Evolutionary conservation across 2,113 vertebrate species (phyloP).

Genomic region (Hydrolagus affinis): DNA sequence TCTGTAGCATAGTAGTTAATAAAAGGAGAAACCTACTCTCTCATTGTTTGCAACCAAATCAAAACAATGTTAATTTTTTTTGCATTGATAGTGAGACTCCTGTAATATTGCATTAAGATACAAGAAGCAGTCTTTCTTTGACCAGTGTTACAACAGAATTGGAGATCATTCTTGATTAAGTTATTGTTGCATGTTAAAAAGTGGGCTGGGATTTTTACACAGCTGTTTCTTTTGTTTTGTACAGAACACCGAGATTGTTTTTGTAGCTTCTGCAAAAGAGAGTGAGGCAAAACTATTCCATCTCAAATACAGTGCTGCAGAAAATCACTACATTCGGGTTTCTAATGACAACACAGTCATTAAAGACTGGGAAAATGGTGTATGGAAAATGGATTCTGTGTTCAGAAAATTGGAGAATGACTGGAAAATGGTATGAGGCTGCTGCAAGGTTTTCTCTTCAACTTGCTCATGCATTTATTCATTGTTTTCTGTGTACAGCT

Average conservation of each 20-base stretch:
- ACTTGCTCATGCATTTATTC: not conserved
- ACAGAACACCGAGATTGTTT: slow-evolving; percentile 60
- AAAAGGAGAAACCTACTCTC: no score
- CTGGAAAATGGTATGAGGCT: slow-evolving; percentile 80
- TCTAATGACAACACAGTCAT: slow-evolving; percentile 64
- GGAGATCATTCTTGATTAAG: no score
- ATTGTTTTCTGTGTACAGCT: not conserved
- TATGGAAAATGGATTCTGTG: slow-evolving; percentile 71
- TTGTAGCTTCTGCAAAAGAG: slow-evolving; percentile 75
- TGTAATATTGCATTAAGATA: no score
- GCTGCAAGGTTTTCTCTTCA: not conserved
- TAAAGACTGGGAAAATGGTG: slow-evolving; percentile 70
- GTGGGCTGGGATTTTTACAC: not conserved
- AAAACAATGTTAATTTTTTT: no score
- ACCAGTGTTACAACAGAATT: no score
- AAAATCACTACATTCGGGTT: slow-evolving; percentile 70
- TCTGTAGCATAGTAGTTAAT: no score
- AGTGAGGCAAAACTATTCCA: slow-evolving; percentile 65
- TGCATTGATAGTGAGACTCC: no score
- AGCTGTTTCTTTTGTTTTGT: slow-evolving; percentile 42
- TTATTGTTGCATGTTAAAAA: no score
- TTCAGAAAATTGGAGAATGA: slow-evolving; percentile 83
- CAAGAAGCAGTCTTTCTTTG: no score
- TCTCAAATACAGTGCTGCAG: slow-evolving; percentile 64
- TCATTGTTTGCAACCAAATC: no score